A percentile compares a stretch with the other conserved stretches of the same genome.
Conservation (phyloP, 2,888 invertebrate genomes). For the Carabus problematicus region DNA sequence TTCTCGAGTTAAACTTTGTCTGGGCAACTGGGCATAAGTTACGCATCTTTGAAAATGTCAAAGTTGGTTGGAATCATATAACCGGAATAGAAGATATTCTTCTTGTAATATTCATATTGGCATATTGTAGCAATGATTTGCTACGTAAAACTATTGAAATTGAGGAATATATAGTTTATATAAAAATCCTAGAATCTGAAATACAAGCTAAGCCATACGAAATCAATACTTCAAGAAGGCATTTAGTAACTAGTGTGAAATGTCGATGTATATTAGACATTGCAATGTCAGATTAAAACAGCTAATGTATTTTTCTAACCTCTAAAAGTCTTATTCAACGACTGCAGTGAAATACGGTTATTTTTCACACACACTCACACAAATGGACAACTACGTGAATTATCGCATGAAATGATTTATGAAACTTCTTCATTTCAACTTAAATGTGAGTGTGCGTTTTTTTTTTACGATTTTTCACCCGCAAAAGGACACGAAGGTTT, state of each 20-base stretch:
- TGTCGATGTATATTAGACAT: conserved; percentile 3
- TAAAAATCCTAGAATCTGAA: neutral
- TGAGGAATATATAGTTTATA: conserved; percentile 6
- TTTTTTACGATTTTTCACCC: conserved; percentile 28
- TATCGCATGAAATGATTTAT: conserved; percentile 33
- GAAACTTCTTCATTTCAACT: conserved; percentile 28
- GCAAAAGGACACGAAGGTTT: conserved; percentile 14
- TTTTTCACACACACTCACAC: too few relatives aligned
- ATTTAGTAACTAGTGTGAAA: neutral
- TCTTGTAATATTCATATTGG: too few relatives aligned
- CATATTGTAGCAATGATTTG: too few relatives aligned
- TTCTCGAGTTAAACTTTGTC: too few relatives aligned
- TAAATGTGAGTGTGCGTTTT: neutral
- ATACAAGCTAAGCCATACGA: neutral
- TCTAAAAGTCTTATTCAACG: conserved; percentile 29
- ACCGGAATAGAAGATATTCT: too few relatives aligned
- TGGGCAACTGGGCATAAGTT: too few relatives aligned
- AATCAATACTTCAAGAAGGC: neutral
- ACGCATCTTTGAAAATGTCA: too few relatives aligned
- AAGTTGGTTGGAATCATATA: too few relatives aligned
- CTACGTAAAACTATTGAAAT: conserved; percentile 4
- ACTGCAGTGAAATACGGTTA: conserved; percentile 13
- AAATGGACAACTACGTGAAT: too few relatives aligned
- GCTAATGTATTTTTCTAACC: conserved; percentile 24
- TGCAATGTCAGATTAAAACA: conserved; percentile 19